A percentile compares a stretch with the other conserved stretches of the same genome.
These are phyloP conservation scores for Urocyon cinereoargenteus DNA, from an alignment of 2,797 vertebrate species.

Conservation along the genomic window DNA sequence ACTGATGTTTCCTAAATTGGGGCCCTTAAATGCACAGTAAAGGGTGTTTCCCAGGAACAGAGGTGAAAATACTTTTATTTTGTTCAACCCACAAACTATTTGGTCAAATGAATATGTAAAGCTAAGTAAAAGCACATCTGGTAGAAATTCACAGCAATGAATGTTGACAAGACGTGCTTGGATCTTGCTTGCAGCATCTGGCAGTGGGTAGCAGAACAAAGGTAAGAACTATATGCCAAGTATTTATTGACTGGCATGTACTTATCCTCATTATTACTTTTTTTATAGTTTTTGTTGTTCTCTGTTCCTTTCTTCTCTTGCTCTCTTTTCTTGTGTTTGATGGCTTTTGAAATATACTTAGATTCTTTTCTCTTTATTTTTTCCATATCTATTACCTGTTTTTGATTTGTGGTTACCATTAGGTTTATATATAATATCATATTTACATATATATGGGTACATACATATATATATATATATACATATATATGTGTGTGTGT, in stretches of 20 bases:
- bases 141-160: constrained; percentile 81
- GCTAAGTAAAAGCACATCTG: constrained; percentile 87
- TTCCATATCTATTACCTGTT: background rate
- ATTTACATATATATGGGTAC: no score
- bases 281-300: background rate
- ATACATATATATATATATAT: no score
- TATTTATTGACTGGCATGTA: background rate
- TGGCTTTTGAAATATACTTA: background rate
- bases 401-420: background rate
- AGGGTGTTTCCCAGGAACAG: constrained; percentile 11
- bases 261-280: background rate
- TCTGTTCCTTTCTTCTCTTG: background rate
- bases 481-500: background rate
- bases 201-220: constrained; percentile 85
- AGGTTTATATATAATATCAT: background rate
- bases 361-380: background rate
- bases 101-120: constrained; percentile 85
- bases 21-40: constrained; percentile 19
- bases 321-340: background rate
- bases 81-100: constrained; percentile 84
- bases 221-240: background rate
- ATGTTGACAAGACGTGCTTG: constrained; percentile 85
- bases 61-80: constrained; percentile 80
- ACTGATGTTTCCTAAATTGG: constrained; percentile 1
- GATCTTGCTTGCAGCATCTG: constrained; percentile 87